Conservation (phyloP, 2,888 invertebrate genomes). For the Tachina lurida region DNA sequence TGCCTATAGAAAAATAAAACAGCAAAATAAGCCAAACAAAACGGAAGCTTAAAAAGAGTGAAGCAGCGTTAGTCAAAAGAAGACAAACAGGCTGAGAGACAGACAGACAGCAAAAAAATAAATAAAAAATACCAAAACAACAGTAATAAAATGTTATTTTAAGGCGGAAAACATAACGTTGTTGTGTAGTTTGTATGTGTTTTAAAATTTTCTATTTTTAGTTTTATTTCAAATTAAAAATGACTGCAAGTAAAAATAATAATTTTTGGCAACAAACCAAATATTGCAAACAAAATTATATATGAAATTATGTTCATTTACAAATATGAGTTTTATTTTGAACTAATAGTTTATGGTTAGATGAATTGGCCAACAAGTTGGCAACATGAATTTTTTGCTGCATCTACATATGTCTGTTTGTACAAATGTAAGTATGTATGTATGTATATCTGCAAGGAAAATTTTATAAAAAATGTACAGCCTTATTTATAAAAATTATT, state of each 20-base stretch:
- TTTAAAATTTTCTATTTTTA: background rate
- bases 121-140: constrained; percentile 11
- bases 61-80: constrained; percentile 5
- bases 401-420: too few relatives aligned
- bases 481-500: too few relatives aligned
- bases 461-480: background rate
- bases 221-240: background rate
- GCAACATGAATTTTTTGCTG: constrained; percentile 22
- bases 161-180: constrained; percentile 50
- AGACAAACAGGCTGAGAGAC: constrained; percentile 25
- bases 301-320: constrained; percentile 9
- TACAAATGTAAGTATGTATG: too few relatives aligned
- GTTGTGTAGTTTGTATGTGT: constrained; percentile 32
- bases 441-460: too few relatives aligned
- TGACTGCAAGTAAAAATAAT: background rate
- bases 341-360: constrained; percentile 14
- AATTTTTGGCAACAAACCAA: background rate
- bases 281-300: background rate
- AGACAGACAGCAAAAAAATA: constrained; percentile 3
- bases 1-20: constrained; percentile 30
- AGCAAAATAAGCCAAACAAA: constrained; percentile 26
- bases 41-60: constrained; percentile 16
- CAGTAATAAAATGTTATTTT: constrained; percentile 39
- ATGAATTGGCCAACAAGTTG: constrained; percentile 41
- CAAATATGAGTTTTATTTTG: constrained; percentile 1